Evolutionary conservation across 1,140 invertebrate genomes (phyloP).

Genomic region (Anadara kagoshimensis): DNA sequence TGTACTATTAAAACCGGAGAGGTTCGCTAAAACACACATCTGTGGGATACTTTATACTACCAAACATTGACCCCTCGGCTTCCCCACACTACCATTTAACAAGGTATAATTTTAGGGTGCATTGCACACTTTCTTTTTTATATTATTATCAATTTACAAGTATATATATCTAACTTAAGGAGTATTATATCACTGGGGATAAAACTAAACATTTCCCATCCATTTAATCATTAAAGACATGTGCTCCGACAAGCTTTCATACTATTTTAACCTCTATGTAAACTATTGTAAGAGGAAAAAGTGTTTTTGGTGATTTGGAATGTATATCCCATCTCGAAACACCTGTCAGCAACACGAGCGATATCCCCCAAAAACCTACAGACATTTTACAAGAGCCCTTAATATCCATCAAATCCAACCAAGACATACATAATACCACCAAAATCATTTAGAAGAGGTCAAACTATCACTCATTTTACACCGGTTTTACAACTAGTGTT

Average conservation of each 20-base stretch:
- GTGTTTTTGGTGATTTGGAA: background rate
- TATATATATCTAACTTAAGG: constrained; percentile 1
- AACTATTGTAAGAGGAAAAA: background rate
- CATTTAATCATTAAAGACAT: constrained; percentile 5
- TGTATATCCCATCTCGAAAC: no score
- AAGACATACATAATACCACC: no score
- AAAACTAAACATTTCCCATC: constrained; percentile 9
- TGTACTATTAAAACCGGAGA: no score
- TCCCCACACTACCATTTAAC: constrained; percentile 2
- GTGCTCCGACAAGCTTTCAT: constrained; percentile 1
- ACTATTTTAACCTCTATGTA: constrained; percentile 1
- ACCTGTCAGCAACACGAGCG: no score
- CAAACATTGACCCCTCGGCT: background rate
- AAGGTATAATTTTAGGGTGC: background rate
- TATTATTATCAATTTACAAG: constrained; percentile 19
- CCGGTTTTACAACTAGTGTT: no score
- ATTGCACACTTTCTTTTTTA: constrained; percentile 7
- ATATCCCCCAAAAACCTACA: no score
- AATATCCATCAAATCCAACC: no score
- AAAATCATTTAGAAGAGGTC: no score
- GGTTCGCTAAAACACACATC: no score
- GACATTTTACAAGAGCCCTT: no score
- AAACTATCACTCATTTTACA: no score
- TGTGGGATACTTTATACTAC: no score
- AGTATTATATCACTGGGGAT: constrained; percentile 3